Base-by-base conservation (phyloP, 2,888 invertebrate genomes). In the Leptopilina syphax region DNA sequence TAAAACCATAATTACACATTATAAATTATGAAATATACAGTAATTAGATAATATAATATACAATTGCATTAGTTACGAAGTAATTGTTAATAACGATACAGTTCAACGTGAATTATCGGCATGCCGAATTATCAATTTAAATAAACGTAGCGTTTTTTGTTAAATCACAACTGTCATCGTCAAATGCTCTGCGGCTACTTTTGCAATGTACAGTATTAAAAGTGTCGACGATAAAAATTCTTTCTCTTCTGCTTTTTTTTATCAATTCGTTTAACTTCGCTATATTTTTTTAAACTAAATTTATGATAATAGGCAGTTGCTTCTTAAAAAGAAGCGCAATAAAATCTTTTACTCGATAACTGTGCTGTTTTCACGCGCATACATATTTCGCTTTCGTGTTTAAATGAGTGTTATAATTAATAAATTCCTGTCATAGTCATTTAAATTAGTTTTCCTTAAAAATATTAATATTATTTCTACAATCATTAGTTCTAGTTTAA, bases 171-270 rank as follows among this genome's bases (percentile, higher is more conserved):
- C 73, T 83, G 81, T 77, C 82, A 83, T 84, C 84, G 86, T 88
- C 86, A 89, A 89, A 86, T 86, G 79, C 82, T 86, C 86, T 88
- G 34, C 3, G 88, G 80, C 89, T 89, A 89, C 90, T 90, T 89
- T 90, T 90, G 90, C 90, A 88, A 89, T 90, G 89, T 90, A 90
- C 88, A 88, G 70, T 83, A 82, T 79, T 81, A 65, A 57, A 18
- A 70, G n/a, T 80, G 76, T 77, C 80, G 60, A 70, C 41, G 77
- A 78, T 78, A 78, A 78, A 82, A 78, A 50, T 12, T 50, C 50
- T 50, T 50, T 12, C 12, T 1, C 10, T 10, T 50, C 12, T 50
- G 82, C 24, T 63, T 79, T 57, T 65, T 77, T 80, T 67, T 65
- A 68, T 65, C 68, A 80, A 81, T 83, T 77, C 78, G 80, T 78